Conservation (phyloP, 2,797 vertebrate species). For the Hirundo rustica region DNA sequence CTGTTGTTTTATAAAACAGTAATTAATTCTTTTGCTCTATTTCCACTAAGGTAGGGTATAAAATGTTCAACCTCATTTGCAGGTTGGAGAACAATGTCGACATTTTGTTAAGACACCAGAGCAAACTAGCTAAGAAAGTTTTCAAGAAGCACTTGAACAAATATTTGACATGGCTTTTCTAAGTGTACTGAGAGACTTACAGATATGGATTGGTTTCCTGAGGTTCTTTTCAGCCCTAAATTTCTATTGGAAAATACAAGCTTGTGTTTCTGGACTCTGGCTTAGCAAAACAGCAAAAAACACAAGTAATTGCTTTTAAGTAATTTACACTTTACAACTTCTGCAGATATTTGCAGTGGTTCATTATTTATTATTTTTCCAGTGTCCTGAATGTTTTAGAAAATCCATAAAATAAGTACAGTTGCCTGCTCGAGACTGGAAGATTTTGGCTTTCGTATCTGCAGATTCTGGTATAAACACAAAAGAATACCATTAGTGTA, state of each 20-base stretch:
- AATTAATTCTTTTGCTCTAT: background rate
- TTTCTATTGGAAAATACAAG: background rate
- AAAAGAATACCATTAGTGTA: background rate
- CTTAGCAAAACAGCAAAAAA: background rate
- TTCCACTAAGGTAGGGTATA: background rate
- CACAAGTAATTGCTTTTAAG: background rate
- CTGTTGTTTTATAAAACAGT: background rate
- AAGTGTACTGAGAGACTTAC: background rate
- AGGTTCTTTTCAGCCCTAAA: background rate
- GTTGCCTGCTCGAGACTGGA: background rate
- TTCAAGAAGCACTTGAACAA: background rate
- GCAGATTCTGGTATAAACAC: background rate
- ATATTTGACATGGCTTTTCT: background rate
- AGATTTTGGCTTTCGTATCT: background rate
- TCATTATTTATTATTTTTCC: slow-evolving; percentile 16
- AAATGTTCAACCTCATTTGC: background rate
- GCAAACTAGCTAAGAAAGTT: background rate
- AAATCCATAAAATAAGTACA: background rate
- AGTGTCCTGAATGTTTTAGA: background rate
- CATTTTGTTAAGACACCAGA: background rate
- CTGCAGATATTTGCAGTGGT: background rate
- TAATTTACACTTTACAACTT: background rate
- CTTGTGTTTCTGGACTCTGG: background rate
- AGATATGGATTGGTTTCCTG: background rate
- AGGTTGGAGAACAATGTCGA: background rate